These are phyloP conservation scores for Sebastes vulpes DNA, from an alignment of 2,797 vertebrate genomes.

Conservation along the genomic window DNA sequence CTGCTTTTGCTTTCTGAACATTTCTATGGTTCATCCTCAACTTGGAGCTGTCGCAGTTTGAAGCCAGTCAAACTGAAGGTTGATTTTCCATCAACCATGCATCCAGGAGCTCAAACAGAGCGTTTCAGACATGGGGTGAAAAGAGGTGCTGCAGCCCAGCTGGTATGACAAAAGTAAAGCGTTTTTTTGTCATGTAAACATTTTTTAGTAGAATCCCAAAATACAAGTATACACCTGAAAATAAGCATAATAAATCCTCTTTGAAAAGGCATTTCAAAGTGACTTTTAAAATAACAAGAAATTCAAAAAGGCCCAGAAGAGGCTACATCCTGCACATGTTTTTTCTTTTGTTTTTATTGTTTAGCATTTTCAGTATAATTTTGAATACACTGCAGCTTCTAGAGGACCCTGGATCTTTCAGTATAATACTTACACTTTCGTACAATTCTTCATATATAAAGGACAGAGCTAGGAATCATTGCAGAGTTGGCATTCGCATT, in stretches of 20 bases:
- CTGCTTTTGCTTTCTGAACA: neutral
- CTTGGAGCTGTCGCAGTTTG: neutral
- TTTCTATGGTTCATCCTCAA: neutral
- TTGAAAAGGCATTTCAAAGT: neutral
- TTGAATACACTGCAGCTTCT: neutral
- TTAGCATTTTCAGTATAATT: neutral
- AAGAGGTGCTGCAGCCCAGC: too few relatives aligned
- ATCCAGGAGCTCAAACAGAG: neutral
- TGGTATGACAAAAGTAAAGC: too few relatives aligned
- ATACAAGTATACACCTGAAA: too few relatives aligned
- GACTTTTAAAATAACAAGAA: neutral
- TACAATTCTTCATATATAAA: neutral
- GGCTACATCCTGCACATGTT: neutral
- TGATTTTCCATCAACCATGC: neutral
- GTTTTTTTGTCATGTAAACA: too few relatives aligned
- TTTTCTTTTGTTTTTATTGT: neutral
- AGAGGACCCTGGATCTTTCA: neutral
- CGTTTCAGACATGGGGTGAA: too few relatives aligned
- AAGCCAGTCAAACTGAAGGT: neutral
- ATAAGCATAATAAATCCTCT: too few relatives aligned
- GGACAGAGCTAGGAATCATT: neutral
- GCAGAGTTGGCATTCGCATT: neutral
- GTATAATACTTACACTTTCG: neutral
- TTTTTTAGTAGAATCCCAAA: too few relatives aligned
- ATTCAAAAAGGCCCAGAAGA: neutral